These are phyloP conservation scores for Pilophorus perplexus DNA, from an alignment of 2,888 invertebrate genomes.

Conservation along the genomic window DNA sequence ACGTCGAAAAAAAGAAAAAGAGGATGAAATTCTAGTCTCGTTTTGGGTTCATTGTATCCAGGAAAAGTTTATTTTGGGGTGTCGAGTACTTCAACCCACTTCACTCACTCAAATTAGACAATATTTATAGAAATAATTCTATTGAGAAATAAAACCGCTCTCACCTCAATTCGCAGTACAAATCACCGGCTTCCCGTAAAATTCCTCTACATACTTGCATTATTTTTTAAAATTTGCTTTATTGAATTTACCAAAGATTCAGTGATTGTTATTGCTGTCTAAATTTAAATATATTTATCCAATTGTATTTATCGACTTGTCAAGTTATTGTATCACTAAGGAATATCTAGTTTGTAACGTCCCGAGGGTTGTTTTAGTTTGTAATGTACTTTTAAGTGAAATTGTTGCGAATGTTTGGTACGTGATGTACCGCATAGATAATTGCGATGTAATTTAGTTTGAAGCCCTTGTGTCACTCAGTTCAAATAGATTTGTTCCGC, in stretches of 20 bases:
- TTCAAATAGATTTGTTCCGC: conserved; percentile 14
- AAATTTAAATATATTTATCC: conserved; percentile 15
- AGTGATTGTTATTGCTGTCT: conserved; percentile 25
- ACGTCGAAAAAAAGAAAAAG: no score
- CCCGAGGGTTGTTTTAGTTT: conserved; percentile 20
- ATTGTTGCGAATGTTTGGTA: not conserved
- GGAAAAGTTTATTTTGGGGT: no score
- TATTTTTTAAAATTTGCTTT: not conserved
- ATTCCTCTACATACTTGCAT: no score
- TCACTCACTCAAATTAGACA: no score
- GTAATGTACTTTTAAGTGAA: no score
- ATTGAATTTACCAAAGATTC: conserved; percentile 13
- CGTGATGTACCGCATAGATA: not conserved
- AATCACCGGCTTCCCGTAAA: not conserved
- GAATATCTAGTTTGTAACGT: conserved; percentile 12
- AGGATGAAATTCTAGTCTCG: no score
- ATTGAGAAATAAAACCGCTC: conserved; percentile 18
- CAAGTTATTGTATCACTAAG: conserved; percentile 3
- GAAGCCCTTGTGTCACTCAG: not conserved
- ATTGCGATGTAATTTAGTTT: not conserved
- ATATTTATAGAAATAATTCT: no score
- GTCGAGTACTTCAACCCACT: no score
- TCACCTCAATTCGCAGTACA: conserved; percentile 22
- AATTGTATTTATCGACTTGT: conserved; percentile 8
- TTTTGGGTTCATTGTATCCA: no score